Conservation (phyloP, 2,888 invertebrate species). For the Pristionchus fissidentatus region DNA sequence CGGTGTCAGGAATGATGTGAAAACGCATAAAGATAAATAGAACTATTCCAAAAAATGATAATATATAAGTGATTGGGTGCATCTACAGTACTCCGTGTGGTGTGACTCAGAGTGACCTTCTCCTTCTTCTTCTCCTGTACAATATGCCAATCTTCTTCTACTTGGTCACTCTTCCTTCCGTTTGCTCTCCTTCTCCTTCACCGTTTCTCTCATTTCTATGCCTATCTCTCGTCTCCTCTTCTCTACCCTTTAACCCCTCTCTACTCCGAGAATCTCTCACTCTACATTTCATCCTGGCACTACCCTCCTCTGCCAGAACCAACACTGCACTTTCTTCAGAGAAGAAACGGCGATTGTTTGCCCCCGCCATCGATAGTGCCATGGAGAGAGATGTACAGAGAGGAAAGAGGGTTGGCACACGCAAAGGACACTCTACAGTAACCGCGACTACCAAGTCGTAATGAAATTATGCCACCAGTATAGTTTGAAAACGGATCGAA, state of each 20-base stretch:
- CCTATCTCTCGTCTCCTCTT: background rate
- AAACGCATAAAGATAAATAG: too few relatives aligned
- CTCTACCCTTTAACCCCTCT: background rate
- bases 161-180: slow-evolving; percentile 4
- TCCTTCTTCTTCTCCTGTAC: background rate
- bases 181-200: background rate
- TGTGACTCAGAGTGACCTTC: too few relatives aligned
- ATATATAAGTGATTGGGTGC: too few relatives aligned
- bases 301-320: slow-evolving; percentile 9
- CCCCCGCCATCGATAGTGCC: slow-evolving; percentile 7
- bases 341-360: slow-evolving; percentile 21
- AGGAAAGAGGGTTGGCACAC: background rate
- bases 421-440: slow-evolving; percentile 16
- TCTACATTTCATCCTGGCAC: slow-evolving; percentile 35
- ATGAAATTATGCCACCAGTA: background rate
- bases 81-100: too few relatives aligned
- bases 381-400: slow-evolving; percentile 4
- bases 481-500: too few relatives aligned
- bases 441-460: background rate
- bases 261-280: background rate
- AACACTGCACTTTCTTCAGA: slow-evolving; percentile 37
- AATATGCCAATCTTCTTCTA: background rate
- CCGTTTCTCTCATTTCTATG: background rate
- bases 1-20: too few relatives aligned
- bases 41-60: too few relatives aligned